Base-by-base conservation (phyloP, 1,140 invertebrate genomes). In the Rhynchophorus ferrugineus region DNA sequence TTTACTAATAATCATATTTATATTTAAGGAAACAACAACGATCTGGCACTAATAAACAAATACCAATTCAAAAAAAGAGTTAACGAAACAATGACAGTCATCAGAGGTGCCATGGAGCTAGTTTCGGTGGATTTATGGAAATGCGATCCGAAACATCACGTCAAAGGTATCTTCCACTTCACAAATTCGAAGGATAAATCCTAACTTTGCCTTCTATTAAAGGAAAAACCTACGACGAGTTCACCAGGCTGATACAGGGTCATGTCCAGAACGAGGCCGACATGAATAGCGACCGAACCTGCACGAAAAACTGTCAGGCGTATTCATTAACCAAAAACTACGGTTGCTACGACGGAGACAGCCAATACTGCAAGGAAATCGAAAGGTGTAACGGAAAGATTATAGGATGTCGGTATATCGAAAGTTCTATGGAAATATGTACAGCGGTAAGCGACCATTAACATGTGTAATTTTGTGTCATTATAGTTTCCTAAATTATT, bases 201-300 rank as follows among this genome's bases (percentile, higher is more conserved):
- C 33, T 16, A n/a, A 18, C 21, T n/a, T 5, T 42, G 18, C 9
- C 44, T 41, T 34, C 17, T 62, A 22, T 67, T 60, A 14, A 51
- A 77, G 78, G 79, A 3, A 69, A 75, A 57, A 91, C 85, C 0
- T 91, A 82, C 61, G 78, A 80, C 3, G 76, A 87, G 65, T 71
- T 93, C 16, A 90, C 84, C 0, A 76, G 84, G 41, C 66, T 91
- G 0, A 75, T 91, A 3, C 88, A 91, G 74, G 89, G 88, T 1
- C 89, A 86, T 61, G 77, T 93, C 19, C 83, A 89, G 54, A 91
- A 93, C 68, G 89, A 91, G 66, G 85, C 89, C 8, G 85, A 91
- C 64, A 71, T 93, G 70, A 91, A 90, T 64, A 54, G 62, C 0
- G 74, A 79, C 1, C 71, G 72, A 6, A 83, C 83, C 0, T 93